Conservation (phyloP, 2,797 vertebrate genomes). For the Brachyrhaphis roseni region DNA sequence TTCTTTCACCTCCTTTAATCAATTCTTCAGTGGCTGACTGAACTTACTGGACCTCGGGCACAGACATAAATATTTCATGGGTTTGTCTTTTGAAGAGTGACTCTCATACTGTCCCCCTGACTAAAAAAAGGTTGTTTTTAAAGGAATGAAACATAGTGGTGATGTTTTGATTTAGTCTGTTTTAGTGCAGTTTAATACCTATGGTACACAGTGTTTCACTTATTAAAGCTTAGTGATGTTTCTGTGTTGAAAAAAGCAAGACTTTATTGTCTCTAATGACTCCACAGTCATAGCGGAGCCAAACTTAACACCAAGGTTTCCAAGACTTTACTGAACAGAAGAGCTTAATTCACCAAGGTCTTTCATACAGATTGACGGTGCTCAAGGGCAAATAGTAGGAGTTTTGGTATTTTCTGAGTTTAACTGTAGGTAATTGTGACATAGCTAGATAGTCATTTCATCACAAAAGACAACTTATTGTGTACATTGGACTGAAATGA, state of each 20-base stretch:
- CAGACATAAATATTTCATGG: constrained; percentile 81
- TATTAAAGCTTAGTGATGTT: not conserved
- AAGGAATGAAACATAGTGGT: constrained; percentile 56
- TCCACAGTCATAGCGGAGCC: not conserved
- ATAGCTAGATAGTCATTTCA: not conserved
- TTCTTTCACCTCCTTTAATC: constrained; percentile 82
- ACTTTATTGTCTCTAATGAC: not conserved
- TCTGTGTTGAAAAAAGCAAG: not conserved
- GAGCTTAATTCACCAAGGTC: not conserved
- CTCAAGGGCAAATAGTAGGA: not conserved
- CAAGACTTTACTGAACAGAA: not conserved
- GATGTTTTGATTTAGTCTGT: constrained; percentile 57
- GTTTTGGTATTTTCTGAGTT: not conserved
- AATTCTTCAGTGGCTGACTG: constrained; percentile 83
- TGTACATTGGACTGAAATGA: not conserved
- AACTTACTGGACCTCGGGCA: constrained; percentile 78
- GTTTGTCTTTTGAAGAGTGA: constrained; percentile 82
- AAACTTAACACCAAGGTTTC: not conserved
- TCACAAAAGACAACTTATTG: not conserved
- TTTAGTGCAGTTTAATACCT: constrained; percentile 47
- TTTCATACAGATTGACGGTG: not conserved
- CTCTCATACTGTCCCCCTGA: constrained; percentile 80
- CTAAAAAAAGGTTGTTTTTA: constrained; percentile 66
- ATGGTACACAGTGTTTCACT: constrained; percentile 38
- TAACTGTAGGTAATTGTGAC: not conserved